phyloP scores from a whole-genome alignment of 2,888 invertebrate species.

The Drosophila robusta region DNA sequence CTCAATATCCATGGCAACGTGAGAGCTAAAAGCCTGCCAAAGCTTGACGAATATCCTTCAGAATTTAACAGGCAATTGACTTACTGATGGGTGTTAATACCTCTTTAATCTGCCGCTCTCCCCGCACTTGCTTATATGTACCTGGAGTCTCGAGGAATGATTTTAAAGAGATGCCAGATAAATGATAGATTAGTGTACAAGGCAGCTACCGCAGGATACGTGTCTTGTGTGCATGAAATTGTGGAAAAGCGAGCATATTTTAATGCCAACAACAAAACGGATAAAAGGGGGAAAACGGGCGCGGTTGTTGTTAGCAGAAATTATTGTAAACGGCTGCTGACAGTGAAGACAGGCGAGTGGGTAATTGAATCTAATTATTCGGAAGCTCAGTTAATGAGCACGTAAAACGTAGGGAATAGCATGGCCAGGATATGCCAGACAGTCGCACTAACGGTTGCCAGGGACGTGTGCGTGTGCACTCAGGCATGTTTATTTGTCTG shows the following conservation, averaged over 20 bases:
- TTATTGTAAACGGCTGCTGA: slow-evolving; percentile 16
- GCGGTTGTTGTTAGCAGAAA: background rate
- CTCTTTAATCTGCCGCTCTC: slow-evolving; percentile 33
- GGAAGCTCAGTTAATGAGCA: slow-evolving; percentile 76
- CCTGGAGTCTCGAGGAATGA: slow-evolving; percentile 10
- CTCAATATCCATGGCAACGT: slow-evolving; percentile 20
- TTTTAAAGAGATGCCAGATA: slow-evolving; percentile 35
- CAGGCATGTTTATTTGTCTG: slow-evolving; percentile 13
- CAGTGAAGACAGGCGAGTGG: slow-evolving; percentile 33
- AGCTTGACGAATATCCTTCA: slow-evolving; percentile 47
- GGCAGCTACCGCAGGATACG: slow-evolving; percentile 13
- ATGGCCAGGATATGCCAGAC: slow-evolving; percentile 25
- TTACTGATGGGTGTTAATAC: slow-evolving; percentile 65
- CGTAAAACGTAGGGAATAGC: slow-evolving; percentile 59
- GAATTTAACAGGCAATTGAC: slow-evolving; percentile 72
- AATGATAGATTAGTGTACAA: slow-evolving; percentile 38
- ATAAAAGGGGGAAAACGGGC: background rate
- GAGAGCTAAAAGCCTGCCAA: slow-evolving; percentile 16
- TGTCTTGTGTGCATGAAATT: slow-evolving; percentile 17
- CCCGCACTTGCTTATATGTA: background rate
- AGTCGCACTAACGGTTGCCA: slow-evolving; percentile 1
- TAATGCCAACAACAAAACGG: slow-evolving; percentile 11
- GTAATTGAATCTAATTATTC: slow-evolving; percentile 79
- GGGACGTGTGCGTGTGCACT: slow-evolving; percentile 13
- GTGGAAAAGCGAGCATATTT: slow-evolving; percentile 27